Percentiles rank a stretch among this genome's conserved stretches.
These are phyloP conservation scores for Axinella damicornis DNA, from an alignment of 37 sponge, comb jelly and placozoan species.

Conservation along the genomic window DNA sequence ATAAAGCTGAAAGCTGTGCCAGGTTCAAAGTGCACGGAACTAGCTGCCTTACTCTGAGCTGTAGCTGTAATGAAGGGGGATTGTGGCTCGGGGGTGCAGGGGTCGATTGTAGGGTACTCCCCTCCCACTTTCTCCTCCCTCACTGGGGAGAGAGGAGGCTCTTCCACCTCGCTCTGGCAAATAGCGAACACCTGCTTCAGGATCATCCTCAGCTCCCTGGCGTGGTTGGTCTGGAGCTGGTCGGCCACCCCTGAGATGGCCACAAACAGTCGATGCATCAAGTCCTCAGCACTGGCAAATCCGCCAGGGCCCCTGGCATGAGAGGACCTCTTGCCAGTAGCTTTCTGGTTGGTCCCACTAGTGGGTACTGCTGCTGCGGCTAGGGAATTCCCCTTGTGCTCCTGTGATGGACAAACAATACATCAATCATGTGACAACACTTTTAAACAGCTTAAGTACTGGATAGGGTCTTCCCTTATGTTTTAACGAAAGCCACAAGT, in stretches of 20 bases:
- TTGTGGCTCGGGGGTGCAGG: constrained; percentile 40
- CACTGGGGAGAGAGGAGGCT: neutral
- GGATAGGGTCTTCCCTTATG: too few species aligned
- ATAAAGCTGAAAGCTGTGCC: too few species aligned
- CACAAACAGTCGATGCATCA: constrained; percentile 81
- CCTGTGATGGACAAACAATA: too few species aligned
- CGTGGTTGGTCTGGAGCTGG: constrained; percentile 84
- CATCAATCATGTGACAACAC: too few species aligned
- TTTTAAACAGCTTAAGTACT: too few species aligned
- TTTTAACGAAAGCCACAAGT: too few species aligned
- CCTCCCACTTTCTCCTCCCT: neutral
- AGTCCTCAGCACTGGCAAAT: constrained; percentile 64
- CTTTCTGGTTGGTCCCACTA: neutral
- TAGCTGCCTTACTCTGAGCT: constrained; percentile 7
- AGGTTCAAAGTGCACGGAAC: too few species aligned
- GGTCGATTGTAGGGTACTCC: constrained; percentile 1
- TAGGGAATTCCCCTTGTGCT: too few species aligned
- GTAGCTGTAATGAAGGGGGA: constrained; percentile 36
- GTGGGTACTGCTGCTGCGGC: neutral
- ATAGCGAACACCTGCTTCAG: constrained; percentile 77
- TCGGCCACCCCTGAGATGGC: constrained; percentile 87
- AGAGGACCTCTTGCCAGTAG: neutral
- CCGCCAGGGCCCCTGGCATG: constrained; percentile 44
- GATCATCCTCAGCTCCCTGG: constrained; percentile 78
- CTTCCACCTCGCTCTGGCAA: constrained; percentile 57